Base-by-base conservation (phyloP, 2,113 vertebrate genomes). In the Campylomormyrus numenius region DNA sequence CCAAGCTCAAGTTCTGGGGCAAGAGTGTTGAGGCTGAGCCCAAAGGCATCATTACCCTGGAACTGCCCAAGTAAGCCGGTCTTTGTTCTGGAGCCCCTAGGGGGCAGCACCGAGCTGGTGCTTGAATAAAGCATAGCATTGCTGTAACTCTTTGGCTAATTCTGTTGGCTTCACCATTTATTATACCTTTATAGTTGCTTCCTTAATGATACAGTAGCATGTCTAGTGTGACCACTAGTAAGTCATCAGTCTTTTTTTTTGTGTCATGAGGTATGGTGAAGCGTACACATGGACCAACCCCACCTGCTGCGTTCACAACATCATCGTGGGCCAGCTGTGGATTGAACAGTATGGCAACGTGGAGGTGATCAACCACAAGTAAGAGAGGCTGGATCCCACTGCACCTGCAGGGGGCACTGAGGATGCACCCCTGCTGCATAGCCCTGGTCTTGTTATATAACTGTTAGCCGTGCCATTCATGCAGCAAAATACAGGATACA, bases 1-100 rank as follows among this genome's bases (percentile, higher is more conserved):
- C 98, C 74, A 99, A 99, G 95, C 97, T 99, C 48, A 99, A 99
- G 93, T 99, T 99, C 94, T 99, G 98, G 98, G 98, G 98, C 3
- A 99, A 99, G 93, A 99, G 98, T 0, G 98, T 99, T 89, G 98
- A 99, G 95, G 98, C 98, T 0, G 98, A 99, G 90, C 98, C 98
- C 0, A 99, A 97, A 94, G 98, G 98, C 89, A 96, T 95, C 7
- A 99, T 99, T 94, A 99, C 98, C n/a, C 94, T 99, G 94, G 98
- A 99, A 93, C 97, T 99, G 77, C 97, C 97, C 88, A 97, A 97
- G 98, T 99, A 95, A 97, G 97, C 95, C 49, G 0, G 7, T 13
- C 39, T 45, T 77, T 66, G 3, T 74, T 77, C 4, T 19, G 17
- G 9, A 50, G 58, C 49, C 53, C 31, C 27, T 87, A 13, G 85